Percentiles rank a stretch among this genome's conserved stretches.
Conservation (phyloP, 2,113 vertebrate species). For the Galeopterus variegatus region DNA sequence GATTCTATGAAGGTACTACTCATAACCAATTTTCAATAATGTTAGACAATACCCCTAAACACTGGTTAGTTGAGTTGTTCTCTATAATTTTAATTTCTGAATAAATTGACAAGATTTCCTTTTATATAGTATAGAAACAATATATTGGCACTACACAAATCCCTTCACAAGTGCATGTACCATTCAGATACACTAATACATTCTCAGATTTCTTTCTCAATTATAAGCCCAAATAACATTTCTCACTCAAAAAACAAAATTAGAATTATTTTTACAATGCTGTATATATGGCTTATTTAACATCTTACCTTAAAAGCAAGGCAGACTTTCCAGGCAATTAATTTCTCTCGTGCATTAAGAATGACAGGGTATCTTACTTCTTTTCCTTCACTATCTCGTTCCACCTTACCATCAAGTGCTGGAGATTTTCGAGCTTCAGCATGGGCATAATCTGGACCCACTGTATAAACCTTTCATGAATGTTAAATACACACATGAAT, state of each 20-base stretch:
- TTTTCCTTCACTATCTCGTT: conserved; percentile 95
- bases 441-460: conserved; percentile 95
- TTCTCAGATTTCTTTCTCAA: conserved; percentile 22
- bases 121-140: conserved; percentile 21
- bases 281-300: neutral
- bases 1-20: conserved; percentile 21
- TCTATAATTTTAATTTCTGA: conserved; percentile 49
- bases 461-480: conserved; percentile 93
- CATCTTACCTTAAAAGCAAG: conserved; percentile 94
- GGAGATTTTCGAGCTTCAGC: conserved; percentile 96
- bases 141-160: neutral
- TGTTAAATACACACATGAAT: conserved; percentile 41
- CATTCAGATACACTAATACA: neutral
- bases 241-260: conserved; percentile 4
- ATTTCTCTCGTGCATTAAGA: conserved; percentile 95
- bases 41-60: neutral
- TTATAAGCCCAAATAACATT: conserved; percentile 10
- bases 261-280: neutral
- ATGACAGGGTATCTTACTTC: conserved; percentile 96
- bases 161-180: neutral
- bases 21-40: neutral
- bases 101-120: neutral
- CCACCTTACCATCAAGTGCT: conserved; percentile 95
- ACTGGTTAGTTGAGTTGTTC: neutral
- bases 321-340: conserved; percentile 97